Base-by-base conservation (phyloP, 2,888 invertebrate species). In the Petrophora chlorosata region DNA sequence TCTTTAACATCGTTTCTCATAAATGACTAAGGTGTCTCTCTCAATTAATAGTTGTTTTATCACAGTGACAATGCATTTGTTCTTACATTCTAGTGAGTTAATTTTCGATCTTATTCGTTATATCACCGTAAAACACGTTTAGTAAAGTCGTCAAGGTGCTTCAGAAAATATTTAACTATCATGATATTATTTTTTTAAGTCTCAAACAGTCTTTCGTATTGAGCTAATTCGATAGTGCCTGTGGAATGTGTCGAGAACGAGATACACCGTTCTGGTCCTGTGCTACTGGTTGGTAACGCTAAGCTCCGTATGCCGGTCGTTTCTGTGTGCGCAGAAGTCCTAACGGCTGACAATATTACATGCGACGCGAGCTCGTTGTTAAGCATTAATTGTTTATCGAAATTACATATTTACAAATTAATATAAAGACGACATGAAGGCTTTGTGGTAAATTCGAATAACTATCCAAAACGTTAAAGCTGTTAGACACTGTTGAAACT, bases 21-120 rank as follows among this genome's bases (percentile, higher is more conserved):
- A 79, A 76, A 78, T 23, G 23, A 74, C 73, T 78, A 78, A 79
- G 81, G 81, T 81, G 83, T 79, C 76, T 78, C 76, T 76, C 81
- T 83, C 84, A 75, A 79, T 43, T 71, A 81, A 80, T 77, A 82
- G 79, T 79, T 80, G 83, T 81, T 83, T 33, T 87, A 89, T 89
- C 90, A 89, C 89, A 89, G 88, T 83, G 86, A 78, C 81, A 88
- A 88, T 85, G 88, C 87, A 87, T 89, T 87, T 87, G 83, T 89
- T 83, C 89, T 89, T 89, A 90, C 79, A 87, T 84, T 82, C 89
- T 90, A 89, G 82, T 84, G 89, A 89, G 85, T 89, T 82, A 79
- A 77, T 76, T 82, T 82, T 82, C 79, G 85, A 82, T 88, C 82
- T 88, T 87, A 88, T 47, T 79, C 69, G 82, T 79, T 84, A 87